A percentile compares a stretch with the other conserved stretches of the same genome.
These are phyloP conservation scores for Triplophysa bombifrons DNA, from an alignment of 2,797 vertebrate species.

Conservation along the genomic window DNA sequence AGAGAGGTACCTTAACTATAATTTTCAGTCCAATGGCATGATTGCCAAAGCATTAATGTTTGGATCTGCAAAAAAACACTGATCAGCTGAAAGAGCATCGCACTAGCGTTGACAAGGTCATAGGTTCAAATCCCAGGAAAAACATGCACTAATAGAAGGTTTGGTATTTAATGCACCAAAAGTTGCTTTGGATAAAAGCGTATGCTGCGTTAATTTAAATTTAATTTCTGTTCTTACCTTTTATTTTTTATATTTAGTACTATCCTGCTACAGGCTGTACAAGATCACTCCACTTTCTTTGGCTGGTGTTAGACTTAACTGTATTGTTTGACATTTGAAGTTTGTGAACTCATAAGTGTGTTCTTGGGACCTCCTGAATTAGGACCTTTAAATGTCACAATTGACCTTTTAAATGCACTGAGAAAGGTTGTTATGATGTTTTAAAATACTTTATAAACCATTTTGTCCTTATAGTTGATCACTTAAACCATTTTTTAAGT, in stretches of 20 bases:
- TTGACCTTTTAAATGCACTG: too few species aligned
- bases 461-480: background rate
- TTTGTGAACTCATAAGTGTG: too few species aligned
- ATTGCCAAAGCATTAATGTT: background rate
- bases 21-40: constrained; percentile 13
- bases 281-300: constrained; percentile 8
- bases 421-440: too few species aligned
- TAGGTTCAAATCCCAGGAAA: too few species aligned
- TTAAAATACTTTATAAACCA: too few species aligned
- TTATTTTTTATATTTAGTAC: background rate
- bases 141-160: too few species aligned
- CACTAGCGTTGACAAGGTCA: too few species aligned
- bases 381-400: too few species aligned
- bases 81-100: background rate
- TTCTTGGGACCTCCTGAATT: too few species aligned
- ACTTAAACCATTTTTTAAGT: background rate
- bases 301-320: constrained; percentile 7
- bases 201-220: background rate
- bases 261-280: background rate
- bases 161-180: too few species aligned
- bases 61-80: background rate
- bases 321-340: background rate
- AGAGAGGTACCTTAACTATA: background rate
- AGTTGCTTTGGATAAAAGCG: too few species aligned
- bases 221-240: constrained; percentile 10